Evolutionary conservation across 1,140 invertebrate genomes (phyloP), one percentile per base, ranked within the genome.

Genomic region (Chrysopa pallens): DNA sequence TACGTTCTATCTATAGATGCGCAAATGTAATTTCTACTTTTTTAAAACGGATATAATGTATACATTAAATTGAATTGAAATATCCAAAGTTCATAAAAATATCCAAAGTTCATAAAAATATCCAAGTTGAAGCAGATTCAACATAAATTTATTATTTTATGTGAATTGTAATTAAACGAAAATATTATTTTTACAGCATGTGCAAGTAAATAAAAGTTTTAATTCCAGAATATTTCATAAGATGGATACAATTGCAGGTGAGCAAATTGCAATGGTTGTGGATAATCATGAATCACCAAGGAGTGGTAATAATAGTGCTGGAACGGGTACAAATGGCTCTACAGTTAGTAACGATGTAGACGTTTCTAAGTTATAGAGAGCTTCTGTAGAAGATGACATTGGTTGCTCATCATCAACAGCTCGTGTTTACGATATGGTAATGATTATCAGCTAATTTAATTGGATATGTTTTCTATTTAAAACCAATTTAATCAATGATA

Each of bases 331-430:
- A 33, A 12, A 33, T 37, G 40, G 43, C 17, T 15, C 17, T 38
- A 4, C 31, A 36, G 39, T 9, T 14, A 41, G 17, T 23, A 23
- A 3, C 2, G 60, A 59, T 23, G 17, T 23, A 2, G 17, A 5
- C 5, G 17, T 23, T 33, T 2, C 3, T 11, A 6, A 2, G 8
- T 9, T 9, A 11, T 9, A 2, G n/a, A 6, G n/a, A 33, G 40
- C 64, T 1, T 74, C 73, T 9, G 75, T 80, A 39, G 72, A 80
- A 39, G 74, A 78, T 15, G 80, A 82, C 42, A 78, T 82, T 48
- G 79, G 78, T 48, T 67, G 62, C 52, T 76, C 64, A 52, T 79
- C 70, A 50, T 73, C 62, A 23, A 66, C 70, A 31, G 75, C 71
- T 38, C 78, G 75, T 7, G 64, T 72, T 11, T 73, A 78, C 39